phyloP scores from a whole-genome alignment of 1,140 invertebrate genomes.

The Myzus persicae region DNA sequence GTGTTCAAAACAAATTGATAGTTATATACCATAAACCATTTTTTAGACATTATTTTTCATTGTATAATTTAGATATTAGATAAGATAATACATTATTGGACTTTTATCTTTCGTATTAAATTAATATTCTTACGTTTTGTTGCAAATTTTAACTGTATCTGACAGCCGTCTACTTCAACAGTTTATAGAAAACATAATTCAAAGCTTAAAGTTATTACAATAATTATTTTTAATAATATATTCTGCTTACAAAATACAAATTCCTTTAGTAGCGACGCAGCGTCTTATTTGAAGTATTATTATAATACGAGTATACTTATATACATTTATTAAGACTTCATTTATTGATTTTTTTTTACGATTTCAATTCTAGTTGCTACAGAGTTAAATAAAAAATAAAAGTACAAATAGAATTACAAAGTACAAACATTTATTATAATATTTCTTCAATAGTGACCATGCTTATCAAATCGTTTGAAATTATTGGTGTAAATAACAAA shows the following conservation, averaged over 20 bases:
- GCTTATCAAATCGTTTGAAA: background rate
- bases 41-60: background rate
- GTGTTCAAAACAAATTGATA: background rate
- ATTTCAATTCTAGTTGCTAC: background rate
- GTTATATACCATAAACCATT: background rate
- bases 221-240: background rate
- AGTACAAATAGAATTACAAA: background rate
- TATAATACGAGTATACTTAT: too few species aligned
- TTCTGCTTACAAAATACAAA: background rate
- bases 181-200: background rate
- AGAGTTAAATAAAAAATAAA: background rate
- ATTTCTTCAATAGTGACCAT: background rate
- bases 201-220: background rate
- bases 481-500: background rate
- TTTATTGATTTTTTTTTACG: background rate
- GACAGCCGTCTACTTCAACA: background rate
- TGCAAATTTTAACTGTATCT: background rate
- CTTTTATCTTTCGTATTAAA: background rate
- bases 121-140: background rate
- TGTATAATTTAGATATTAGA: background rate
- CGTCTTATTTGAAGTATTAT: background rate
- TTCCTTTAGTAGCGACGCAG: background rate
- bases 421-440: background rate
- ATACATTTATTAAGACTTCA: background rate
- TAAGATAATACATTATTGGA: background rate